A percentile compares a stretch with the other conserved stretches of the same genome.
phyloP scores from a whole-genome alignment of 2,888 invertebrate species.

The Schizotus pectinicornis region DNA sequence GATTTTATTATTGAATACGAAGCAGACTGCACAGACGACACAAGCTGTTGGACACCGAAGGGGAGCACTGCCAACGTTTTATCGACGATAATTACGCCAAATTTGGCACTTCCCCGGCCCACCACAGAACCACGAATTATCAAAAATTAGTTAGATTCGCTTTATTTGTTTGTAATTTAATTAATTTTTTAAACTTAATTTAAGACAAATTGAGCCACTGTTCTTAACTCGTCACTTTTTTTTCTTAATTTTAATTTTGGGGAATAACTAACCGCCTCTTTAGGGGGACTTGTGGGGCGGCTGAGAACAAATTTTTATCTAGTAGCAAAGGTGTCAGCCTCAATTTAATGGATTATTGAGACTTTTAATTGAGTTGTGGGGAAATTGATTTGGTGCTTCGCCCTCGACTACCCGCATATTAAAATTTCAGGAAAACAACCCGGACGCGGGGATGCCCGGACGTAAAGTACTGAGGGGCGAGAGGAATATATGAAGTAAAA shows the following conservation, averaged over 20 bases:
- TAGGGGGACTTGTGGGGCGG: no score
- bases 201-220: no score
- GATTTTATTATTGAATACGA: conserved; percentile 19
- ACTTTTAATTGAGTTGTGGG: background rate
- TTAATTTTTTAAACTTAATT: no score
- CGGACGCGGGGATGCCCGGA: background rate
- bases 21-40: conserved; percentile 15
- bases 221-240: no score
- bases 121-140: no score
- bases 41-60: background rate
- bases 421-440: conserved; percentile 26
- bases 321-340: no score
- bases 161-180: no score
- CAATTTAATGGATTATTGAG: no score
- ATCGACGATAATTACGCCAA: conserved; percentile 11
- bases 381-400: background rate
- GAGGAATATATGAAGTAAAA: conserved; percentile 16
- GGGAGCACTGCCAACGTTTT: conserved; percentile 22
- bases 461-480: conserved; percentile 4
- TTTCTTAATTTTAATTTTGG: no score
- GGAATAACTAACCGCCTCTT: no score
- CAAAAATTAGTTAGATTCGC: no score
- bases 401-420: conserved; percentile 9
- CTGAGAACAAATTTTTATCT: no score
- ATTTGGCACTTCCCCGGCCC: background rate